phyloP scores from a whole-genome alignment of 2,888 invertebrate species.

The Coecobrya sp. region DNA sequence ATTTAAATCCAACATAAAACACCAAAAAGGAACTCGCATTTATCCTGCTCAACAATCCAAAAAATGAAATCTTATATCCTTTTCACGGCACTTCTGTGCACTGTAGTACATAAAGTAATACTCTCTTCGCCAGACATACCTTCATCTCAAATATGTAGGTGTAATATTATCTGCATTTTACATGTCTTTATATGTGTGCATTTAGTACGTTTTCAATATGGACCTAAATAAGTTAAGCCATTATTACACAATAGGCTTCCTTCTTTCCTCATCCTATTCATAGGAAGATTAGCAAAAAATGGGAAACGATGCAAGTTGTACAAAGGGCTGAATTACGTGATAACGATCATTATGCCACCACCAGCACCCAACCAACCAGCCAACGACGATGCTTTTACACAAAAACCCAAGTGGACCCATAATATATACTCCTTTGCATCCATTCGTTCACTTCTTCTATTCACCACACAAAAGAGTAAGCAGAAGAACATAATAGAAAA shows the following conservation, averaged over 20 bases:
- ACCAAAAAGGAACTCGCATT: too few species aligned
- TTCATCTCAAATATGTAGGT: not conserved
- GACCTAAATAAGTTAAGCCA: slow-evolving; percentile 45
- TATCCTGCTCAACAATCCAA: too few species aligned
- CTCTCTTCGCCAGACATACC: too few species aligned
- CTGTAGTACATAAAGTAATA: too few species aligned
- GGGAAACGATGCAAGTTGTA: slow-evolving; percentile 62
- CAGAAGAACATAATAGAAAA: slow-evolving; percentile 39
- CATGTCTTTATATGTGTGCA: not conserved
- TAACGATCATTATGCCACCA: slow-evolving; percentile 72
- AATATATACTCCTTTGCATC: slow-evolving; percentile 15
- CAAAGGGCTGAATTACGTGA: slow-evolving; percentile 74
- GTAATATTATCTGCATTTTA: not conserved
- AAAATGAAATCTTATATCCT: too few species aligned
- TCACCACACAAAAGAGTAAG: slow-evolving; percentile 42
- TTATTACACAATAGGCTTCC: slow-evolving; percentile 64
- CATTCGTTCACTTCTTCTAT: not conserved
- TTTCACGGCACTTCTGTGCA: too few species aligned
- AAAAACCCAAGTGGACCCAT: slow-evolving; percentile 23
- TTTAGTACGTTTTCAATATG: not conserved
- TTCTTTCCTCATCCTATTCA: slow-evolving; percentile 61
- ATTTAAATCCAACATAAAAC: too few species aligned
- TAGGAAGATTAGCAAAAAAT: slow-evolving; percentile 66
- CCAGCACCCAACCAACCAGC: slow-evolving; percentile 10
- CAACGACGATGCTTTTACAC: slow-evolving; percentile 33